Conservation (phyloP, 2,797 vertebrate genomes). For the Danio albolineatus region DNA sequence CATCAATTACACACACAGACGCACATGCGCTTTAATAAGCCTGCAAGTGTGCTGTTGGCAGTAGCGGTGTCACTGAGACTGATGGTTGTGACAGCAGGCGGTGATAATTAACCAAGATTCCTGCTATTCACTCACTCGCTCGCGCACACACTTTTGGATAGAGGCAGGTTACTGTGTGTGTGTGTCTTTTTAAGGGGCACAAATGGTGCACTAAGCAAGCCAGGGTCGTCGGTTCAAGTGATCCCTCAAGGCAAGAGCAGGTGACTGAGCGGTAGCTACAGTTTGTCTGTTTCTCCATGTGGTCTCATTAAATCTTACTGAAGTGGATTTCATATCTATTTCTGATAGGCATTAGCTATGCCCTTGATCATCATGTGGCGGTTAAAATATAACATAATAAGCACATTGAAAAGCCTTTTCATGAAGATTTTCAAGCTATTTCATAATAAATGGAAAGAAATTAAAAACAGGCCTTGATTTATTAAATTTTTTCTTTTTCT, state of each 20-base stretch:
- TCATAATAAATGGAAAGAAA: neutral
- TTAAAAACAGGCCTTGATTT: neutral
- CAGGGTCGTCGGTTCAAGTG: slow-evolving; percentile 37
- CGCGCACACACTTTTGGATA: slow-evolving; percentile 8
- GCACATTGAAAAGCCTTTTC: neutral
- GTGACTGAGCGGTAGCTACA: neutral
- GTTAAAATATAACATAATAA: neutral
- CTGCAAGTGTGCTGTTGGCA: slow-evolving; percentile 24
- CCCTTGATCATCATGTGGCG: neutral
- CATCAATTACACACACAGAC: slow-evolving; percentile 37
- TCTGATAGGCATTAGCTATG: slow-evolving; percentile 10
- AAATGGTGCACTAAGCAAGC: slow-evolving; percentile 30
- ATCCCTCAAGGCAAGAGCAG: slow-evolving; percentile 25
- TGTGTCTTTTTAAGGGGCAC: slow-evolving; percentile 17
- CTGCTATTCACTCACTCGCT: slow-evolving; percentile 8
- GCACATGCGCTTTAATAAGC: slow-evolving; percentile 46
- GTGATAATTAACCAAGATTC: slow-evolving; percentile 53
- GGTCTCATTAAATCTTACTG: slow-evolving; percentile 43
- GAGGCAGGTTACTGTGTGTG: neutral
- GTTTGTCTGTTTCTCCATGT: slow-evolving; percentile 1
- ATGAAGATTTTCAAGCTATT: neutral
- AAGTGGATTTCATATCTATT: slow-evolving; percentile 7
- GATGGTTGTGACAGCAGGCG: slow-evolving; percentile 45
- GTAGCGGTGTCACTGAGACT: slow-evolving; percentile 35
- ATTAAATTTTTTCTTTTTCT: too few relatives aligned